Conservation (phyloP, 2,797 vertebrate genomes). For the Numenius phaeopus region DNA sequence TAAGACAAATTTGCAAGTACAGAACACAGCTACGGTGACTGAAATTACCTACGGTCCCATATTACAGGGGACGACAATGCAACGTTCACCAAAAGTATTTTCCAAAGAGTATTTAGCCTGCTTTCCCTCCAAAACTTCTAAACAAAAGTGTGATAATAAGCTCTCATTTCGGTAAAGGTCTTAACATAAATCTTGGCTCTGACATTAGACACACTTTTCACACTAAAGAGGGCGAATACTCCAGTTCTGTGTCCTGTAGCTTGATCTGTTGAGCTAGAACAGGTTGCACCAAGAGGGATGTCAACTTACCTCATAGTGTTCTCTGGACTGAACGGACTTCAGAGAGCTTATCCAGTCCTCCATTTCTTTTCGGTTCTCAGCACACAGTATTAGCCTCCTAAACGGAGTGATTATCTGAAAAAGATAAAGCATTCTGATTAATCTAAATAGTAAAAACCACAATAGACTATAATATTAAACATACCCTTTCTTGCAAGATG, state of each 20-base stretch:
- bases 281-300: not conserved
- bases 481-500: not conserved
- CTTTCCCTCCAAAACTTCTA: slow-evolving; percentile 2
- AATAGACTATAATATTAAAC: not conserved
- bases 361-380: slow-evolving; percentile 93
- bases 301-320: slow-evolving; percentile 94
- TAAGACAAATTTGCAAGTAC: slow-evolving; percentile 84
- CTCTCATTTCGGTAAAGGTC: not conserved
- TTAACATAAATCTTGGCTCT: not conserved
- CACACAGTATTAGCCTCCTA: slow-evolving; percentile 89
- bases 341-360: slow-evolving; percentile 93
- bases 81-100: not conserved
- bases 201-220: not conserved
- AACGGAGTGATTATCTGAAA: slow-evolving; percentile 92
- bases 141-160: not conserved
- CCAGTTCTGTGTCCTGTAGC: slow-evolving; percentile 4
- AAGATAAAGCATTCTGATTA: slow-evolving; percentile 11
- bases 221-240: not conserved
- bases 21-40: slow-evolving; percentile 72
- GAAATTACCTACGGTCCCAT: slow-evolving; percentile 23
- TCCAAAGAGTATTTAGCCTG: not conserved
- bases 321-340: slow-evolving; percentile 93
- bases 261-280: not conserved
- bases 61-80: not conserved
- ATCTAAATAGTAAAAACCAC: not conserved